These are phyloP conservation scores for Smittia aterrima DNA, from an alignment of 2,888 invertebrate species.

Conservation along the genomic window DNA sequence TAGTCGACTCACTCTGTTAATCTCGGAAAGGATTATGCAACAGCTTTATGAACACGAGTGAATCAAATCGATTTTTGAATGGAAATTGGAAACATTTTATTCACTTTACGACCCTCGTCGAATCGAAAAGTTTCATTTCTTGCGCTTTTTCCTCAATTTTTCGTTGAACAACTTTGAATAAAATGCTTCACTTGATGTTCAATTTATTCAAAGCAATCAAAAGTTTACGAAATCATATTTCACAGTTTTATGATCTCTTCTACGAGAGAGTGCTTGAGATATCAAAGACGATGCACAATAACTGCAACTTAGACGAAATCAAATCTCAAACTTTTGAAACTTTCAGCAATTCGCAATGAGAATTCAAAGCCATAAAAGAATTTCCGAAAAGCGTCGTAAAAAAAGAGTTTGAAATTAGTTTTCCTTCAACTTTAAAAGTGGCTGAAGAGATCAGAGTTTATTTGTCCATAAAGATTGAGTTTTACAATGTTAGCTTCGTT, in stretches of 20 bases:
- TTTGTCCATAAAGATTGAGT: not conserved
- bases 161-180: slow-evolving; percentile 1
- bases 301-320: slow-evolving; percentile 8
- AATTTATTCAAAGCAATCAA: not conserved
- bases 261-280: not conserved
- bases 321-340: not conserved
- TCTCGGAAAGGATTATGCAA: slow-evolving; percentile 18
- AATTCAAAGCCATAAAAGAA: not conserved
- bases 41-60: not conserved
- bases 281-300: not conserved
- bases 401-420: not conserved
- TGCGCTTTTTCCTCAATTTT: not conserved
- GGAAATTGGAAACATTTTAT: not conserved
- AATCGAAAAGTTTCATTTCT: not conserved
- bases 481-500: not conserved
- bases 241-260: not conserved
- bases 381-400: not conserved
- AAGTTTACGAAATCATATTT: slow-evolving; percentile 15
- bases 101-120: not conserved
- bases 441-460: not conserved
- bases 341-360: not conserved
- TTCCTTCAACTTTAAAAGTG: not conserved
- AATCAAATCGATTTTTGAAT: slow-evolving; percentile 9
- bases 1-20: not conserved
- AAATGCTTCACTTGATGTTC: slow-evolving; percentile 5